Base-by-base conservation (phyloP, 2,888 invertebrate genomes). In the Polymixis flavicincta region DNA sequence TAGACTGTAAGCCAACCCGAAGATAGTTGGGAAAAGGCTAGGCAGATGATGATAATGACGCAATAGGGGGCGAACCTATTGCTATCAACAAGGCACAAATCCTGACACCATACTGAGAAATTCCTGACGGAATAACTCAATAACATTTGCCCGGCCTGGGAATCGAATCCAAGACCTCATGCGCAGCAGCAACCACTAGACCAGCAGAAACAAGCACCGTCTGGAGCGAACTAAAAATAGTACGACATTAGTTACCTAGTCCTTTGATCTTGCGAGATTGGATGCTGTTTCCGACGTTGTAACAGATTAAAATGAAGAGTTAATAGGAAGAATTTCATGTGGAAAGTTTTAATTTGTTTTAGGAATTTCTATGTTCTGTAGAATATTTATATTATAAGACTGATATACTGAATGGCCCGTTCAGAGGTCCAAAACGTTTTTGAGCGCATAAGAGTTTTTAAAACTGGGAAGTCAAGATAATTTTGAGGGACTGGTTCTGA, bases 161-260 rank as follows among this genome's bases (percentile, higher is more conserved):
- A 52, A 52, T 9, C n/a, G 42, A 45, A 45, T 45, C 5, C 13
- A 54, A n/a, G 13, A n/a, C 11, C 13, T n/a, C n/a, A n/a, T 13
- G 54, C 4, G 11, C 2, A 19, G 19, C 19, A 2, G 50, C 9
- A 5, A 54, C 11, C 19, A 54, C n/a, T 54, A 54, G 13, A 54
- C n/a, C 13, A 54, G n/a, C 11, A 11, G 52, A 22, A 3, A 19
- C 50, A 54, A 66, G 32, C 65, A 60, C 52, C 66, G 69, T 87
- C 81, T 80, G 87, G 66, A 72, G 6, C 7, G 50, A 19, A 50
- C 80, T 83, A 87, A 76, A 79, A 65, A 81, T 87, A 87, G 57
- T 2, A n/a, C 17, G 25, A 83, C 63, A 75, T 75, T 61, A 48
- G 59, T 70, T 61, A 48, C 60, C 42, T 7, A 60, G 52, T 72